Percentiles rank a stretch among this genome's conserved stretches.
These are phyloP conservation scores for Sandelia bainsii DNA, from an alignment of 2,797 vertebrate species.

Conservation along the genomic window DNA sequence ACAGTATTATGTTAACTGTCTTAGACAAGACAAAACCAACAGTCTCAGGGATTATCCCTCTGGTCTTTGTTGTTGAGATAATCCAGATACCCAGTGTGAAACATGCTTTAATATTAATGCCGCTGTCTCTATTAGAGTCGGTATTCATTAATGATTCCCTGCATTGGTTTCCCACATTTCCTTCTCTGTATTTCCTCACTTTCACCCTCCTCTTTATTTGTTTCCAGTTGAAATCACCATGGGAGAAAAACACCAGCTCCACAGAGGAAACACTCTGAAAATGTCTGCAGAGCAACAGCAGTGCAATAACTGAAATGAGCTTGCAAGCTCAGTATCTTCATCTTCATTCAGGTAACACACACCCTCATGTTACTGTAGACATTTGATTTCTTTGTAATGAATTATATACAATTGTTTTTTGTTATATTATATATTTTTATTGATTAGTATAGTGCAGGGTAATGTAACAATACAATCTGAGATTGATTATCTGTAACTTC, in stretches of 20 bases:
- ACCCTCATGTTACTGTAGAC: background rate
- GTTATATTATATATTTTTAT: conserved; percentile 10
- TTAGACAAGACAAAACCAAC: conserved; percentile 47
- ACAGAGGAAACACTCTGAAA: conserved; percentile 9
- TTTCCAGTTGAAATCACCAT: conserved; percentile 9
- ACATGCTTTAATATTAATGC: conserved; percentile 27
- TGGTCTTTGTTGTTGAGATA: conserved; percentile 44
- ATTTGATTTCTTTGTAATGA: background rate
- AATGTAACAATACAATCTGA: background rate
- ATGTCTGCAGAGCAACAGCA: conserved; percentile 16
- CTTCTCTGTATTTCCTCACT: conserved; percentile 12
- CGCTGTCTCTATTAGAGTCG: conserved; percentile 6
- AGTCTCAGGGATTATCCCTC: conserved; percentile 49
- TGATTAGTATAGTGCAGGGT: background rate
- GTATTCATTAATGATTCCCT: conserved; percentile 36
- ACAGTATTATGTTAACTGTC: conserved; percentile 51
- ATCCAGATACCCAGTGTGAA: conserved; percentile 39
- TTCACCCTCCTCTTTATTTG: background rate
- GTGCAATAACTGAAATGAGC: background rate
- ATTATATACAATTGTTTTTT: background rate
- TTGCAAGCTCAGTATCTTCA: background rate
- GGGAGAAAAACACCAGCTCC: background rate
- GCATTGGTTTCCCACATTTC: background rate
- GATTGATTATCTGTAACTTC: background rate
- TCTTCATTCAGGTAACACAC: background rate